A percentile compares a stretch with the other conserved stretches of the same genome.
Evolutionary conservation across 2,888 invertebrate genomes (phyloP).

Genomic region (Caenorhabditis sinica): DNA sequence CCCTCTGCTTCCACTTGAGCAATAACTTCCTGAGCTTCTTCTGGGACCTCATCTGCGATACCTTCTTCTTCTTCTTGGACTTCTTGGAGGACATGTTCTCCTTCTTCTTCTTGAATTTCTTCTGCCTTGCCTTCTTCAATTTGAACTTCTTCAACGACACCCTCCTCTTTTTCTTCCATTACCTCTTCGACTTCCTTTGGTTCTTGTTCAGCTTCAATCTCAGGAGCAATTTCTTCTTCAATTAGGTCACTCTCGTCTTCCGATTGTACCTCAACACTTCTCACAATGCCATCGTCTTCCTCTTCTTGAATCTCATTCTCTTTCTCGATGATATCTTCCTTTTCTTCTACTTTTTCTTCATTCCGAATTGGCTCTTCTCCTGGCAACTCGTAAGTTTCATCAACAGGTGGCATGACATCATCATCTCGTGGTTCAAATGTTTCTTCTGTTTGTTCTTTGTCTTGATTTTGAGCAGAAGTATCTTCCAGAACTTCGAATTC

Average conservation of each 20-base stretch:
- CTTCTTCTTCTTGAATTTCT: conserved; percentile 17
- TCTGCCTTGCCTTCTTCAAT: conserved; percentile 49
- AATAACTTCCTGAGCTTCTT: conserved; percentile 2
- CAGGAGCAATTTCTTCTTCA: conserved; percentile 1
- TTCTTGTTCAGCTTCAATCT: conserved; percentile 44
- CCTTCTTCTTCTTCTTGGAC: background rate
- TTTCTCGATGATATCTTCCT: background rate
- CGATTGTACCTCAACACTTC: conserved; percentile 19
- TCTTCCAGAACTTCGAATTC: conserved; percentile 15
- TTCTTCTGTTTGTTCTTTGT: background rate
- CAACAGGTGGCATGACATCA: background rate
- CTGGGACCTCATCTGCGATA: background rate
- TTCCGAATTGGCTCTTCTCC: background rate
- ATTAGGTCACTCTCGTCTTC: background rate
- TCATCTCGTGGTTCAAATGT: conserved; percentile 14
- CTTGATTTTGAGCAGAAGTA: background rate
- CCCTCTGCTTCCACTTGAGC: background rate
- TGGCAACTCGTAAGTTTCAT: conserved; percentile 30
- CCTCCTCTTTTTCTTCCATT: conserved; percentile 20
- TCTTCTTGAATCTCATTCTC: background rate
- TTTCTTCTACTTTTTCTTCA: background rate
- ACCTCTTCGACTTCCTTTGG: background rate
- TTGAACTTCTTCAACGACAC: conserved; percentile 51
- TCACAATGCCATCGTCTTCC: conserved; percentile 1
- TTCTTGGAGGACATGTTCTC: no score